Base-by-base conservation (phyloP, 2,888 invertebrate species). In the Eupithecia subfuscata region DNA sequence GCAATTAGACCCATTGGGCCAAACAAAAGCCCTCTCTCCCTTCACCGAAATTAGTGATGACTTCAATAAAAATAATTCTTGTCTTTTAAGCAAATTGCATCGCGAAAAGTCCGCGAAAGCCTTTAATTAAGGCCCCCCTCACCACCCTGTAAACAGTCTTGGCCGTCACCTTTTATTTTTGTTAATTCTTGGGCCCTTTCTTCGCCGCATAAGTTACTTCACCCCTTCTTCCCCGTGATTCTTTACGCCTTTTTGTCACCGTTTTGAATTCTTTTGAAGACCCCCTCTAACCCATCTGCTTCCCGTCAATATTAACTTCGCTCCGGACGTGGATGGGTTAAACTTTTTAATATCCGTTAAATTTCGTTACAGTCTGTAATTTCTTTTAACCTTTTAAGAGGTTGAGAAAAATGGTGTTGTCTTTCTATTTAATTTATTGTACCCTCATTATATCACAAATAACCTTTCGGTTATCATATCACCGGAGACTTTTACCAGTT, bases 11-110 rank as follows among this genome's bases (percentile, higher is more conserved):
- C 92, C 93, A 94, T 95, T 95, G 90, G 91, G 89, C 89, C 90
- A 89, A 93, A 95, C 94, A 95, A 95, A 91, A 86, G 92, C 85
- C 89, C 88, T 67, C 65, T 71, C 78, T 88, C 87, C 90, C 90
- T 90, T 60, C 60, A 89, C 83, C 84, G 88, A 94, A 95, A 95
- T 95, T 95, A 95, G 94, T 94, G 95, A 95, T 95, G 95, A 94
- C 95, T 95, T 94, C 95, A 95, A 95, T 95, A 95, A 95, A 95
- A 95, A 95, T 95, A 95, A 95, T 95, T 95, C 95, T 93, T 94
- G 94, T 95, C 95, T 94, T 95, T 94, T 94, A 94, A 86, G 92
- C 94, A 95, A 95, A 95, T 95, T 95, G 95, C 95, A 94, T 94
- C 93, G 93, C 92, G 92, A 93, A 94, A 92, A 92, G 94, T 94